These are phyloP conservation scores for Cyprinus carpio DNA, from an alignment of 2,113 vertebrate species.

Conservation along the genomic window DNA sequence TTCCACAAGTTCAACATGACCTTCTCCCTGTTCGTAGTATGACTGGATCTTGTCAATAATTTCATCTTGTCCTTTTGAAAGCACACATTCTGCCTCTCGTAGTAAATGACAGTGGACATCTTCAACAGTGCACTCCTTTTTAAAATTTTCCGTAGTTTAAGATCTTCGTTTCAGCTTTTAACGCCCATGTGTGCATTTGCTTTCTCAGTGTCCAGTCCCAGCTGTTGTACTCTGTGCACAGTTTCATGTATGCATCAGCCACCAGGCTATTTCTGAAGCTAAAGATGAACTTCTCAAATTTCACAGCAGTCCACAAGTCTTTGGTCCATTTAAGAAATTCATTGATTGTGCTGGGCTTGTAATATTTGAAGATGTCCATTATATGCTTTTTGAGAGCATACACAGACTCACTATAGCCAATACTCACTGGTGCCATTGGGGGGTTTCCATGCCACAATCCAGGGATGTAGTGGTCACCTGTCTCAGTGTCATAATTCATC, in stretches of 20 bases:
- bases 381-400: slow-evolving; percentile 63
- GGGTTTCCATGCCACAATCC: slow-evolving; percentile 72
- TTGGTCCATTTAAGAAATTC: slow-evolving; percentile 63
- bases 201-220: slow-evolving; percentile 52
- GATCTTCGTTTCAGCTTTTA: slow-evolving; percentile 57
- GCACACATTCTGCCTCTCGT: neutral
- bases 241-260: slow-evolving; percentile 54
- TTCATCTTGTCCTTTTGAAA: neutral
- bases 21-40: slow-evolving; percentile 62
- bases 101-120: neutral
- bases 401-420: slow-evolving; percentile 67
- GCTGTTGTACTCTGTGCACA: slow-evolving; percentile 45
- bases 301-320: slow-evolving; percentile 61
- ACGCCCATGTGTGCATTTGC: neutral
- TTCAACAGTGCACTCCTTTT: neutral
- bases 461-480: slow-evolving; percentile 70
- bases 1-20: slow-evolving; percentile 57
- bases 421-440: slow-evolving; percentile 71
- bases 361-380: slow-evolving; percentile 40
- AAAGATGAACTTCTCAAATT: slow-evolving; percentile 59
- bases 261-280: slow-evolving; percentile 58
- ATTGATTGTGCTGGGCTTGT: neutral
- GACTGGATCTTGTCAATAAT: slow-evolving; percentile 29
- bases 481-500: slow-evolving; percentile 60
- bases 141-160: slow-evolving; percentile 51